Conservation (phyloP, 2,797 vertebrate species). For the Enteromius afrohamiltoni region DNA sequence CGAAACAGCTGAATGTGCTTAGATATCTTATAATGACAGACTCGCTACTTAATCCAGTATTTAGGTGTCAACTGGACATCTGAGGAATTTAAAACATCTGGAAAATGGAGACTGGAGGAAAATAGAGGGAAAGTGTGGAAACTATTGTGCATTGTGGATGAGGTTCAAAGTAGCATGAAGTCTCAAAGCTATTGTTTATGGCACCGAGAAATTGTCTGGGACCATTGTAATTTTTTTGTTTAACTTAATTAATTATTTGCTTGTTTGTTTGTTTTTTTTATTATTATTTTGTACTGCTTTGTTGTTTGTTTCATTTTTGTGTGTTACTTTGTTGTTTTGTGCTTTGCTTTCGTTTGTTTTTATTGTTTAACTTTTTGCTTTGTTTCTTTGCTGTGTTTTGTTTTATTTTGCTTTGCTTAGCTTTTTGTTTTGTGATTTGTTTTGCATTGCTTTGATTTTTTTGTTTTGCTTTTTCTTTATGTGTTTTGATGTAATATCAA, state of each 20-base stretch:
- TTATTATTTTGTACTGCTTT: not conserved
- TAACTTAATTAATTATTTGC: not conserved
- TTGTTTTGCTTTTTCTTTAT: not conserved
- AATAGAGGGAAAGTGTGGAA: conserved; percentile 29
- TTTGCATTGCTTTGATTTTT: not conserved
- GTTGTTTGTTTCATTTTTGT: not conserved
- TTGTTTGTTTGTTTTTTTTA: not conserved
- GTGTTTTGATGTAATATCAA: not conserved
- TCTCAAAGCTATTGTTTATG: conserved; percentile 12
- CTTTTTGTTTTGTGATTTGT: not conserved
- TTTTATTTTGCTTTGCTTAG: not conserved
- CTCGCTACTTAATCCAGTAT: conserved; percentile 14
- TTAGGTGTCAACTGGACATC: conserved; percentile 24
- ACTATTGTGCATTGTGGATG: conserved; percentile 2
- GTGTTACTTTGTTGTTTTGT: not conserved
- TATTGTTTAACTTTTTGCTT: not conserved
- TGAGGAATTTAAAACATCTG: conserved; percentile 33
- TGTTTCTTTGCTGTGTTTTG: not conserved
- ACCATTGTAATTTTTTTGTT: not conserved
- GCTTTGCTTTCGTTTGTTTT: not conserved
- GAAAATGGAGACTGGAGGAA: conserved; percentile 3
- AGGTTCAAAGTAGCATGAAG: conserved; percentile 2
- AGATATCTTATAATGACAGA: conserved; percentile 34
- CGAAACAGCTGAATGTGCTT: conserved; percentile 26
- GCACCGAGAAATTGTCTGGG: not conserved